phyloP scores from a whole-genome alignment of 2,888 invertebrate genomes.

The Hofmannophila pseudospretella region DNA sequence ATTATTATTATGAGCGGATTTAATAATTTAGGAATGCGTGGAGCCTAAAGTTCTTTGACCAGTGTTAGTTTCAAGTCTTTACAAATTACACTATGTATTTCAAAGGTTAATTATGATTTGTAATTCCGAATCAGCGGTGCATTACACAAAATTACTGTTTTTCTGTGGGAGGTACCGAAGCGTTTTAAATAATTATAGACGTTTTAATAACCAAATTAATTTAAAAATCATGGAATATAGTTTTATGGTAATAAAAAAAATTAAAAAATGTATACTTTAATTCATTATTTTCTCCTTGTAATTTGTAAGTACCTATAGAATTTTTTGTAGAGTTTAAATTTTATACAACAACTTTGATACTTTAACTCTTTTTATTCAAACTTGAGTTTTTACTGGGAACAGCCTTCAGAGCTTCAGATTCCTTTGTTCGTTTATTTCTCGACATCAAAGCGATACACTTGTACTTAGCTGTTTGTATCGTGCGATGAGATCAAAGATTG shows the following conservation, averaged over 20 bases:
- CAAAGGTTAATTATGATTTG: neutral
- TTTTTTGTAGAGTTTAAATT: too few relatives aligned
- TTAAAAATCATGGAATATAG: too few relatives aligned
- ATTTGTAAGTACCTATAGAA: too few relatives aligned
- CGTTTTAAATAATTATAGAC: neutral
- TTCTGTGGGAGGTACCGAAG: neutral
- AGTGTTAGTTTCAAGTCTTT: neutral
- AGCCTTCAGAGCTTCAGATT: neutral
- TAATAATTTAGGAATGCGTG: too few relatives aligned
- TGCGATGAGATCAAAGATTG: conserved; percentile 29
- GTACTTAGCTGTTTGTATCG: conserved; percentile 20
- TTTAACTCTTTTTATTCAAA: too few relatives aligned
- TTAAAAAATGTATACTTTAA: too few relatives aligned
- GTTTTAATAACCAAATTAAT: too few relatives aligned
- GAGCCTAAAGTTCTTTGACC: neutral
- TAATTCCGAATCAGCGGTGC: neutral
- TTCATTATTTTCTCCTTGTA: too few relatives aligned
- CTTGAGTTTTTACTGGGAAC: neutral
- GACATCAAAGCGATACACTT: conserved; percentile 18
- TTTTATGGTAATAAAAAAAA: too few relatives aligned
- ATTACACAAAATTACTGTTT: neutral
- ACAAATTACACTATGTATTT: neutral
- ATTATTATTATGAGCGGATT: too few relatives aligned
- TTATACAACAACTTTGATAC: too few relatives aligned
- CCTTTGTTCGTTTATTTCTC: conserved; percentile 23